Evolutionary conservation across 2,113 vertebrate species (phyloP).

Genomic region (Martes martes): DNA sequence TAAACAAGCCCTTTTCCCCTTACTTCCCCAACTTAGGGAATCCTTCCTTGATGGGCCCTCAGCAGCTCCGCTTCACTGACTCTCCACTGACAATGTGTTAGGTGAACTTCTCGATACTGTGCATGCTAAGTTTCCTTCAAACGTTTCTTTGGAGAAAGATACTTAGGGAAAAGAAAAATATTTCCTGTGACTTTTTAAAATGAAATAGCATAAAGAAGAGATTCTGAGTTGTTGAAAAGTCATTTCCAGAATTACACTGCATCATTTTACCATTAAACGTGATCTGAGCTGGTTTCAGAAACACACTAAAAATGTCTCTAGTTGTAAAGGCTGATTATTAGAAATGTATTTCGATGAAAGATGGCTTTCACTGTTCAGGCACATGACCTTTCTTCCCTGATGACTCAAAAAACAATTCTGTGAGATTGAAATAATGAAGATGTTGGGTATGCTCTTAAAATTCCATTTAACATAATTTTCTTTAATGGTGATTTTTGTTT

Average conservation of each 20-base stretch:
- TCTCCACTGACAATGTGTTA: too few relatives aligned
- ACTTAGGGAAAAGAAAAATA: not conserved
- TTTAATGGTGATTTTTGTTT: not conserved
- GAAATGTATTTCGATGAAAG: not conserved
- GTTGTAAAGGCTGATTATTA: not conserved
- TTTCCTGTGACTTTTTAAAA: not conserved
- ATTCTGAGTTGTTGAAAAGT: not conserved
- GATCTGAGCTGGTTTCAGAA: not conserved
- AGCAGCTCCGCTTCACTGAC: not conserved
- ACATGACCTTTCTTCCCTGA: not conserved
- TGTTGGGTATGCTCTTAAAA: not conserved
- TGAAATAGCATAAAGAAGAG: not conserved
- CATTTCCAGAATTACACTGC: not conserved
- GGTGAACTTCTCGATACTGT: not conserved
- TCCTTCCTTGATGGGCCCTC: not conserved
- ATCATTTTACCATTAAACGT: not conserved
- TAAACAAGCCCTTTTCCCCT: not conserved
- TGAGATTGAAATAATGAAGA: not conserved
- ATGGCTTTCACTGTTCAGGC: not conserved
- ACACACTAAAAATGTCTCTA: not conserved
- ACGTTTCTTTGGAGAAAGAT: not conserved
- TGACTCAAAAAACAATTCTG: not conserved
- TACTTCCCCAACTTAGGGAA: not conserved
- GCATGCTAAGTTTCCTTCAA: not conserved
- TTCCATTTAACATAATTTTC: not conserved